These are phyloP conservation scores for Caenorhabditis sulstoni DNA, from an alignment of 2,888 invertebrate genomes.

Conservation along the genomic window DNA sequence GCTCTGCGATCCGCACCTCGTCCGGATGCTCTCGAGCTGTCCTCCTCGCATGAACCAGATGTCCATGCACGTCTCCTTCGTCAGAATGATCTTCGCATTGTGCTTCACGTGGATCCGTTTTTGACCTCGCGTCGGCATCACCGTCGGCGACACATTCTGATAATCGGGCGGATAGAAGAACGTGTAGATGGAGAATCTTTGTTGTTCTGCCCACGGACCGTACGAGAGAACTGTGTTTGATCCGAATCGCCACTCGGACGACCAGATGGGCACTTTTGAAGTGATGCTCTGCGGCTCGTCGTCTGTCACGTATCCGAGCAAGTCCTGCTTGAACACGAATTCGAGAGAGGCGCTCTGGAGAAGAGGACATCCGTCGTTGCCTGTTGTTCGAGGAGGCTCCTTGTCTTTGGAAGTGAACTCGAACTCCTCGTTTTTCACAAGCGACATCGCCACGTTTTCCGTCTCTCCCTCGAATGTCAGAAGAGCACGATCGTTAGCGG, in stretches of 20 bases:
- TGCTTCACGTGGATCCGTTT: conserved; percentile 72
- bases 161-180: conserved; percentile 90
- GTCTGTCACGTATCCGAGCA: conserved; percentile 83
- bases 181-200: conserved; percentile 93
- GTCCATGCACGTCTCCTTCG: conserved; percentile 95
- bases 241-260: conserved; percentile 84
- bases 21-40: conserved; percentile 94
- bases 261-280: conserved; percentile 75
- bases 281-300: conserved; percentile 64
- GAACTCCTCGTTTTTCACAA: conserved; percentile 96
- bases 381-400: conserved; percentile 94
- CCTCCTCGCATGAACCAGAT: conserved; percentile 94
- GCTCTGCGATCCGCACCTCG: conserved; percentile 94
- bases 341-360: conserved; percentile 95
- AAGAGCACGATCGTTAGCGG: conserved; percentile 83
- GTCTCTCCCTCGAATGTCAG: conserved; percentile 82
- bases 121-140: conserved; percentile 64
- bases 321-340: conserved; percentile 97
- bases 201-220: conserved; percentile 98
- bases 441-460: conserved; percentile 93
- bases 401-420: conserved; percentile 85
- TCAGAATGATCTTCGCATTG: conserved; percentile 88
- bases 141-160: conserved; percentile 59
- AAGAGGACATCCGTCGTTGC: conserved; percentile 90
- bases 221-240: conserved; percentile 97